phyloP scores from a whole-genome alignment of 2,888 invertebrate species.

The Julus scanicus region DNA sequence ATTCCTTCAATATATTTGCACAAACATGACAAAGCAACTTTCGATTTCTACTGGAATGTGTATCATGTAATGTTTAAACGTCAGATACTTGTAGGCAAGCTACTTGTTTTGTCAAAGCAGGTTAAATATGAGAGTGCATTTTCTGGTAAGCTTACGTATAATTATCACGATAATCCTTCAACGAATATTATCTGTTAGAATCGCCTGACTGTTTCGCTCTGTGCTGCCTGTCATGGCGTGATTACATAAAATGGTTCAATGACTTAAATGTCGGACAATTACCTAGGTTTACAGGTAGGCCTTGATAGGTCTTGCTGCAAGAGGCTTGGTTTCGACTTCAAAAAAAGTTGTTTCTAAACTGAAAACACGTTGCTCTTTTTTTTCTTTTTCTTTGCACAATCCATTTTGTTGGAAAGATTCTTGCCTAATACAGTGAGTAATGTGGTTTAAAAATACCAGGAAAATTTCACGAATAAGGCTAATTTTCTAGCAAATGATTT shows the following conservation, averaged over 20 bases:
- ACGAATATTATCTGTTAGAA: not conserved
- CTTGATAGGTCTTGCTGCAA: not conserved
- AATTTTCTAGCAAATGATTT: not conserved
- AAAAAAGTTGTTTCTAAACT: slow-evolving; percentile 14
- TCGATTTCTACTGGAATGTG: too few relatives aligned
- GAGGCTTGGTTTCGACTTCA: not conserved
- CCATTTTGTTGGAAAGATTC: too few relatives aligned
- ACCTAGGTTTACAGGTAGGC: slow-evolving; percentile 40
- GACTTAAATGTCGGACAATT: slow-evolving; percentile 46
- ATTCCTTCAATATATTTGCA: too few relatives aligned
- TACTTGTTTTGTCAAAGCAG: not conserved
- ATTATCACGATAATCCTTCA: not conserved
- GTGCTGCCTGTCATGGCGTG: not conserved
- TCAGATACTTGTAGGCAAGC: too few relatives aligned
- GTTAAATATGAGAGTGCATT: not conserved
- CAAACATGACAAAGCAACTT: too few relatives aligned
- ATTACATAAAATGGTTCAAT: slow-evolving; percentile 49
- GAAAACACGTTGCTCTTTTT: not conserved
- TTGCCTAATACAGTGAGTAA: not conserved
- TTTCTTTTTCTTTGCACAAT: not conserved
- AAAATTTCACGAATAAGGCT: not conserved
- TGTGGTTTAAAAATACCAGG: not conserved
- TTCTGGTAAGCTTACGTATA: not conserved
- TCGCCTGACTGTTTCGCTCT: not conserved
- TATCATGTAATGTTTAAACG: too few relatives aligned